A percentile compares a stretch with the other conserved stretches of the same genome.
Conservation (phyloP, 2,113 vertebrate species). For the Notarius lentiginosus region DNA sequence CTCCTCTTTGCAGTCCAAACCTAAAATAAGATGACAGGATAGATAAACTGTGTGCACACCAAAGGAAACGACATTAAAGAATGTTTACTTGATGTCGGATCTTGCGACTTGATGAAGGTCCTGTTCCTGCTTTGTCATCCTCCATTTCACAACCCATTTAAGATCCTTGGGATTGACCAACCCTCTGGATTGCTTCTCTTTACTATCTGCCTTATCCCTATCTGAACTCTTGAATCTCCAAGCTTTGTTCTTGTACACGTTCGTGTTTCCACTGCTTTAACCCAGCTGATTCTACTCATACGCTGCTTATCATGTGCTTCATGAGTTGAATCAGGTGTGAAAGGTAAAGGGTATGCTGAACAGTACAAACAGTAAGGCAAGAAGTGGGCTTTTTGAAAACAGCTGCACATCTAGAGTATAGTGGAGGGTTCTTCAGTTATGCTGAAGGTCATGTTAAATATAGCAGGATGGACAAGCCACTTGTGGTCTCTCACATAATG, state of each 20-base stretch:
- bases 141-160: not conserved
- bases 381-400: not conserved
- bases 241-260: not conserved
- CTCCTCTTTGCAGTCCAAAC: not conserved
- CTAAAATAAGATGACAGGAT: not conserved
- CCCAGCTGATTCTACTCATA: not conserved
- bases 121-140: not conserved
- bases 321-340: not conserved
- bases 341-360: not conserved
- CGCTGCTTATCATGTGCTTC: not conserved
- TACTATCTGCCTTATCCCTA: not conserved
- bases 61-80: not conserved
- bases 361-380: not conserved
- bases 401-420: not conserved
- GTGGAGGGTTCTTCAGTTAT: not conserved
- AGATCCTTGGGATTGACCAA: not conserved
- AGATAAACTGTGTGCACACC: not conserved
- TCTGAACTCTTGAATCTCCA: not conserved
- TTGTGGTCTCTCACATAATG: not conserved
- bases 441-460: not conserved
- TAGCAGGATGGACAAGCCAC: not conserved
- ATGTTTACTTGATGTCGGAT: not conserved
- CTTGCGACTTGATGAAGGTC: not conserved
- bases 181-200: not conserved
- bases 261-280: not conserved